Evolutionary conservation across 1,140 invertebrate genomes (phyloP).

Genomic region (Diprion similis): DNA sequence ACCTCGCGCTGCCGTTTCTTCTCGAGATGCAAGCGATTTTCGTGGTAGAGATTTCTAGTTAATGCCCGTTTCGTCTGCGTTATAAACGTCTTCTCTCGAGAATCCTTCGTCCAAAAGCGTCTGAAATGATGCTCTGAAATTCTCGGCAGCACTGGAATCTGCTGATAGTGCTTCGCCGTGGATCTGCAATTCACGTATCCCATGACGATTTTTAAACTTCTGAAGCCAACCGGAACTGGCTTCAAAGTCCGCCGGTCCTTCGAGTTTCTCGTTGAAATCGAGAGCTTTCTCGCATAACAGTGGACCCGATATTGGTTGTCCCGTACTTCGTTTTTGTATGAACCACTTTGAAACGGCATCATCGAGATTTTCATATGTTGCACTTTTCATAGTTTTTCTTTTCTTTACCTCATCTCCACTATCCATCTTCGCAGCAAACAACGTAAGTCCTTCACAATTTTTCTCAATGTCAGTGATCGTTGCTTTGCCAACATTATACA

Average conservation of each 20-base stretch:
- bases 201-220: slow-evolving; percentile 29
- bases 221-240: slow-evolving; percentile 26
- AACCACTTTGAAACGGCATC: slow-evolving; percentile 30
- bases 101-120: slow-evolving; percentile 19
- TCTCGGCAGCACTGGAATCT: slow-evolving; percentile 18
- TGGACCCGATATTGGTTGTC: slow-evolving; percentile 31
- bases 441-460: slow-evolving; percentile 8
- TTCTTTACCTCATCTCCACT: slow-evolving; percentile 16
- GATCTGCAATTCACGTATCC: slow-evolving; percentile 24
- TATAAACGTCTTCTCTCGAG: slow-evolving; percentile 40
- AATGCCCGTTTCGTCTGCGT: slow-evolving; percentile 47
- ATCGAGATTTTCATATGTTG: slow-evolving; percentile 22
- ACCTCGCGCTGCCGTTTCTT: slow-evolving; percentile 44
- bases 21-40: slow-evolving; percentile 45
- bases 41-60: slow-evolving; percentile 47
- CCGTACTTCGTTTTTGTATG: slow-evolving; percentile 28
- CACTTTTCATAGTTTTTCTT: slow-evolving; percentile 21
- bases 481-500: slow-evolving; percentile 19
- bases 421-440: slow-evolving; percentile 16
- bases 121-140: slow-evolving; percentile 15
- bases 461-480: slow-evolving; percentile 22
- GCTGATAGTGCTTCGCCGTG: slow-evolving; percentile 21
- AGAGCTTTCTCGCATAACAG: slow-evolving; percentile 35
- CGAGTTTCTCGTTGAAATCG: slow-evolving; percentile 20
- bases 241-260: not conserved